Evolutionary conservation across 2,888 invertebrate genomes (phyloP).

Genomic region (Lysandra bellargus): DNA sequence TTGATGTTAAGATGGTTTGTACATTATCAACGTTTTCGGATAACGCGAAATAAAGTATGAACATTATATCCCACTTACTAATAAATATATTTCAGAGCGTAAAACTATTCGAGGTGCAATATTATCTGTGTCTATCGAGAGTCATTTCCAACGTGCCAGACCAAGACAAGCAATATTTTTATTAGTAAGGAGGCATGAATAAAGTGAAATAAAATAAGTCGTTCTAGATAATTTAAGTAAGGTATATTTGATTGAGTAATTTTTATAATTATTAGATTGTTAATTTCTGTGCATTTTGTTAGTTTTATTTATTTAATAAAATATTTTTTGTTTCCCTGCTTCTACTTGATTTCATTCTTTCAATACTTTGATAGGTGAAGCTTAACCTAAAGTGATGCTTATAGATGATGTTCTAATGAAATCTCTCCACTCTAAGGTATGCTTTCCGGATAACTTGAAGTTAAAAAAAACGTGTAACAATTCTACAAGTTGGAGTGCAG

Average conservation of each 20-base stretch:
- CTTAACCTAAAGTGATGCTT: background rate
- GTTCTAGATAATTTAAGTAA: background rate
- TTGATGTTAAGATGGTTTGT: constrained; percentile 36
- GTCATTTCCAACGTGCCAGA: background rate
- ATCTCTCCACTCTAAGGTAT: background rate
- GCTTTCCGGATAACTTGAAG: too few relatives aligned
- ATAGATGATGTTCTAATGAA: background rate
- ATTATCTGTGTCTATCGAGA: background rate
- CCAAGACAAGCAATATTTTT: background rate
- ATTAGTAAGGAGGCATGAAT: background rate
- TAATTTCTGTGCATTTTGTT: background rate
- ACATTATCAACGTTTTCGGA: constrained; percentile 32
- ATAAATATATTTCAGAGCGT: background rate
- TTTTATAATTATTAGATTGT: background rate
- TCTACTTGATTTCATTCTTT: background rate
- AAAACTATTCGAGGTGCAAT: background rate
- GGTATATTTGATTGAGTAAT: background rate
- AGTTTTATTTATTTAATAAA: background rate
- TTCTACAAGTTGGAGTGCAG: too few relatives aligned
- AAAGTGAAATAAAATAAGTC: background rate
- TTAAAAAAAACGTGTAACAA: too few relatives aligned
- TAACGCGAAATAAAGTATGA: background rate
- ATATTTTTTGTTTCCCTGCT: background rate
- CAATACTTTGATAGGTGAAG: background rate
- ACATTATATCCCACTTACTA: background rate